These are phyloP conservation scores for Thunnus maccoyii DNA, from an alignment of 2,113 vertebrate genomes.

Conservation along the genomic window DNA sequence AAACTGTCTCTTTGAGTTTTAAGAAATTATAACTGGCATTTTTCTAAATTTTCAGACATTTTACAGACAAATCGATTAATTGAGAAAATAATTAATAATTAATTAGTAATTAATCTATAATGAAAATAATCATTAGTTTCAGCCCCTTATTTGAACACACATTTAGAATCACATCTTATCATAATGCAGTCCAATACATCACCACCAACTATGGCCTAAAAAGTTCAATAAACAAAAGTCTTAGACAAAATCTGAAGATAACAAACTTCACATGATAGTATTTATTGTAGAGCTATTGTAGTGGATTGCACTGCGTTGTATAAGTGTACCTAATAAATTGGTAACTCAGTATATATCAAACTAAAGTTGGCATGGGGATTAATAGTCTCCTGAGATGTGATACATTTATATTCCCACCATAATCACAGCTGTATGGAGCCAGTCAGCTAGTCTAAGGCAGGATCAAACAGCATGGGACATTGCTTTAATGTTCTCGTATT, in stretches of 20 bases:
- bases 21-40: too few relatives aligned
- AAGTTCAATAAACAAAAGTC: neutral
- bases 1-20: too few relatives aligned
- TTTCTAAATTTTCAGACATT: too few relatives aligned
- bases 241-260: neutral
- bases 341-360: slow-evolving; percentile 5
- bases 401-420: slow-evolving; percentile 65
- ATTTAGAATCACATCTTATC: neutral
- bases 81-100: too few relatives aligned
- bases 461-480: slow-evolving; percentile 70
- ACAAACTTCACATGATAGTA: neutral
- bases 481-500: slow-evolving; percentile 66
- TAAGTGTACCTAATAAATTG: slow-evolving; percentile 11
- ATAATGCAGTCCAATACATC: neutral
- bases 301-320: neutral
- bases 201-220: neutral
- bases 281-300: neutral
- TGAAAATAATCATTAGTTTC: too few relatives aligned
- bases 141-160: too few relatives aligned
- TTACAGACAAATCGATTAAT: too few relatives aligned
- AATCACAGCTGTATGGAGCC: slow-evolving; percentile 42
- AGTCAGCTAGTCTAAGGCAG: slow-evolving; percentile 44
- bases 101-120: too few relatives aligned
- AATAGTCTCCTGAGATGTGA: slow-evolving; percentile 31
- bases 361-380: slow-evolving; percentile 29